phyloP scores from a whole-genome alignment of 1,140 invertebrate genomes.

The Vanessa atalanta region DNA sequence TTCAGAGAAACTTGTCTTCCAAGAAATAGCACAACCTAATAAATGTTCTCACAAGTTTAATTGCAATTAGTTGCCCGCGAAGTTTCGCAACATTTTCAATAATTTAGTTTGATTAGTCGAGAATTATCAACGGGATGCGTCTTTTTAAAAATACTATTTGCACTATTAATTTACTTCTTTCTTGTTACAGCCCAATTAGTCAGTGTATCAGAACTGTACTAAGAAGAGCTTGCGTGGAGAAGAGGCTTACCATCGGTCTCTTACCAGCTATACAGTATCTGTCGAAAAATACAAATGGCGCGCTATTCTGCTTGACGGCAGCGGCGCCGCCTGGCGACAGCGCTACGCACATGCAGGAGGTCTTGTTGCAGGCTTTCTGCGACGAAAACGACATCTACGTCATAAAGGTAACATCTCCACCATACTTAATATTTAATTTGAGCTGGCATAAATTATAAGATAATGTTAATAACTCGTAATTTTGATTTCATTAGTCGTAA shows the following conservation, averaged over 20 bases:
- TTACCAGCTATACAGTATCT: conserved; percentile 82
- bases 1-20: neutral
- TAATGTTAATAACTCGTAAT: too few relatives aligned
- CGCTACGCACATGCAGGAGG: conserved; percentile 85
- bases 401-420: conserved; percentile 80
- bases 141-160: neutral
- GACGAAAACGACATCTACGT: conserved; percentile 86
- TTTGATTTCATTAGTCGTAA: too few relatives aligned
- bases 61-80: neutral
- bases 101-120: neutral
- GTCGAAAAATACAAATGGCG: conserved; percentile 82
- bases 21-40: neutral
- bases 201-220: conserved; percentile 81
- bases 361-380: conserved; percentile 86
- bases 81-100: neutral
- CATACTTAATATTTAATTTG: neutral
- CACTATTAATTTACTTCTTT: conserved; percentile 33
- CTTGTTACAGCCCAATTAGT: conserved; percentile 75
- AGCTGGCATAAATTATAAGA: neutral
- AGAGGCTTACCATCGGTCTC: conserved; percentile 83
- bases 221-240: conserved; percentile 81
- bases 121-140: neutral
- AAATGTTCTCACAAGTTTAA: neutral
- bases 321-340: conserved; percentile 83
- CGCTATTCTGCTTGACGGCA: conserved; percentile 84